Percentiles rank a stretch among this genome's conserved stretches.
Evolutionary conservation across 1,140 invertebrate genomes (phyloP).

Genomic region (Drosophila orena): DNA sequence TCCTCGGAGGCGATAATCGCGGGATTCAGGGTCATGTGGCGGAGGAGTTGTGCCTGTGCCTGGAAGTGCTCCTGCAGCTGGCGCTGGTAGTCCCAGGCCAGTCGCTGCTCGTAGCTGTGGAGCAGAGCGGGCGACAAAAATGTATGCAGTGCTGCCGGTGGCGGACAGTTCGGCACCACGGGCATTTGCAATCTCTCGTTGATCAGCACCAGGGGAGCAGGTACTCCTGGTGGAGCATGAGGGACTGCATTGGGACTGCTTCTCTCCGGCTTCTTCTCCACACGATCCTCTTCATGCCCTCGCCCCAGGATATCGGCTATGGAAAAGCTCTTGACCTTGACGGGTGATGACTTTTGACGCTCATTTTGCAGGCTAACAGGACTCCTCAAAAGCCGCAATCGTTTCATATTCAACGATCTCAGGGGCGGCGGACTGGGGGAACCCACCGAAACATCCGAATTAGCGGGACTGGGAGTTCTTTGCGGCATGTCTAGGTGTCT

Average conservation of each 20-base stretch:
- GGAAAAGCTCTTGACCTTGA: constrained; percentile 94
- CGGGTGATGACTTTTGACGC: constrained; percentile 31
- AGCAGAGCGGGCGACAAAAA: constrained; percentile 77
- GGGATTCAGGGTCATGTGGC: constrained; percentile 82
- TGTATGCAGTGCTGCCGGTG: constrained; percentile 61
- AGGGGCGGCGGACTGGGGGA: constrained; percentile 75
- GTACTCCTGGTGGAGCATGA: not conserved
- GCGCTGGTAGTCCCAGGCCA: constrained; percentile 87
- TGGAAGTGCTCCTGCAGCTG: constrained; percentile 85
- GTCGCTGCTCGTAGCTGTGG: constrained; percentile 85
- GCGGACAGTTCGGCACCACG: not conserved
- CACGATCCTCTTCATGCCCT: constrained; percentile 21
- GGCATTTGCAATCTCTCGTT: constrained; percentile 41
- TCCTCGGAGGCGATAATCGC: constrained; percentile 80
- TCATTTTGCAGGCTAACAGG: constrained; percentile 23
- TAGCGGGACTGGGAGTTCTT: constrained; percentile 71
- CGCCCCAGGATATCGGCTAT: constrained; percentile 96
- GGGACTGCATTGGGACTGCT: not conserved
- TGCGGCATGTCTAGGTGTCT: constrained; percentile 49
- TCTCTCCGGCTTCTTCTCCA: not conserved
- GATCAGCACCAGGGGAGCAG: constrained; percentile 2
- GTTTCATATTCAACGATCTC: constrained; percentile 87
- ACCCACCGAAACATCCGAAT: constrained; percentile 82
- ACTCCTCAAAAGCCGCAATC: constrained; percentile 84
- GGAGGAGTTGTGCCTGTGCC: constrained; percentile 74